Base-by-base conservation (phyloP, 2,797 vertebrate species). In the Urosaurus nigricauda region DNA sequence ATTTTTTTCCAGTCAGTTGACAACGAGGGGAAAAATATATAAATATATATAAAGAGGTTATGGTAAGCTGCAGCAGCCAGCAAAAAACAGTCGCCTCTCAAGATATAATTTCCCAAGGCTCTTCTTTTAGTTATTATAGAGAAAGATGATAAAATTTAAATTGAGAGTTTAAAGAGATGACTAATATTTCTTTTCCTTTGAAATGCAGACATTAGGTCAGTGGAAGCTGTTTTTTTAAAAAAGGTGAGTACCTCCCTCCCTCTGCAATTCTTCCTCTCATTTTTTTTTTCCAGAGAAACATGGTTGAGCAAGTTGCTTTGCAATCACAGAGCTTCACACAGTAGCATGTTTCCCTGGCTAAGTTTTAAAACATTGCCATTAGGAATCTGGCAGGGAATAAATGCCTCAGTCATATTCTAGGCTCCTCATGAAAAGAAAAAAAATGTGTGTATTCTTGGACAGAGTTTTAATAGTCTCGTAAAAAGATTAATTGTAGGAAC, bases 191-290 rank as follows among this genome's bases (percentile, higher is more conserved):
- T 83, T 75, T 40, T 29, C 40, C 70, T 79, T 63, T 29, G n/a
- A 83, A 88, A 83, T 77, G 58, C 56, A 88, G 87, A 83, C 87
- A 77, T 87, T 81, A 87, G 68, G 68, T 74, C 86, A 87, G 7
- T 60, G 37, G 16, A 60, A 5, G 29, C 35, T 11, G 19, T 60
- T 56, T 60, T 60, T 29, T 43, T 43, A 43, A 43, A 43, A 43
- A 70, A 68, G 80, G 14, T 9, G 40, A 5, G 43, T 60, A 0
- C 53, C 43, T 16, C 60, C 60, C 9, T 40, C 5, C 14, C 47
- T 35, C 40, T 26, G 21, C 12, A 79, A 40, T 37, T 13, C 19
- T 84, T 60, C 58, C 40, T 83, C 40, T 63, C 26, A 35, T 68
- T 65, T 75, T 32, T 47, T 29, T 9, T 2, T 17, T 19, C 58